Percentiles rank a stretch among this genome's conserved stretches.
phyloP scores from a whole-genome alignment of 2,113 vertebrate species.

The Alectura lathami region DNA sequence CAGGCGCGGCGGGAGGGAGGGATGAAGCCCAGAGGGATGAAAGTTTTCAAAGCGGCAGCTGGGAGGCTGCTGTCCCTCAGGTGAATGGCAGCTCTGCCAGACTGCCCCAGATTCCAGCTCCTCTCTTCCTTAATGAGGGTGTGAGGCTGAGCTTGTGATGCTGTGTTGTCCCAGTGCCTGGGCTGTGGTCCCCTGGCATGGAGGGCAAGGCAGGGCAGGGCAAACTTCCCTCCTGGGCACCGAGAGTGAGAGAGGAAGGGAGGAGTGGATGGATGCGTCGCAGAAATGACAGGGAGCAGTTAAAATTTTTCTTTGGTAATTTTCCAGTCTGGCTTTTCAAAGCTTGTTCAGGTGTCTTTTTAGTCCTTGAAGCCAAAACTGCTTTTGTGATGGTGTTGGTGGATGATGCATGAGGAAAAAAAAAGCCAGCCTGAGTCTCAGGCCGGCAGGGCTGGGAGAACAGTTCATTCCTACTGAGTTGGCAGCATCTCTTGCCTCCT shows the following conservation, averaged over 20 bases:
- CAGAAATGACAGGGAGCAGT: neutral
- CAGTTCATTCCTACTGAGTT: neutral
- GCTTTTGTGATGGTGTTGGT: neutral
- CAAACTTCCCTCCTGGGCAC: neutral
- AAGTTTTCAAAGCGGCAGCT: neutral
- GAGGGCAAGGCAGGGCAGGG: neutral
- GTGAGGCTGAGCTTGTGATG: neutral
- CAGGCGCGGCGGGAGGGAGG: neutral
- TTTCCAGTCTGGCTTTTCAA: neutral
- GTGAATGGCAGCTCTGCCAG: neutral
- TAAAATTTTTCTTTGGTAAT: neutral
- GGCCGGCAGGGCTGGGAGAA: neutral
- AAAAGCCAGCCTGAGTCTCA: neutral
- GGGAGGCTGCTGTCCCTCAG: neutral
- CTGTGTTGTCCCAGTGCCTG: neutral
- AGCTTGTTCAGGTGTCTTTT: neutral
- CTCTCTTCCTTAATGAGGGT: neutral
- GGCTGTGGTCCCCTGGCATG: neutral
- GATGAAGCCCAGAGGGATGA: neutral
- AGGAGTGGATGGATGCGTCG: neutral
- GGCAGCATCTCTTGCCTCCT: neutral
- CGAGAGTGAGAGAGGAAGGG: neutral
- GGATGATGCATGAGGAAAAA: constrained; percentile 9
- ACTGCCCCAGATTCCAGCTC: fast-evolving
- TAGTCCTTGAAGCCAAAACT: constrained; percentile 36